Conservation (phyloP, 2,797 vertebrate species). For the Garrulus glandarius region DNA sequence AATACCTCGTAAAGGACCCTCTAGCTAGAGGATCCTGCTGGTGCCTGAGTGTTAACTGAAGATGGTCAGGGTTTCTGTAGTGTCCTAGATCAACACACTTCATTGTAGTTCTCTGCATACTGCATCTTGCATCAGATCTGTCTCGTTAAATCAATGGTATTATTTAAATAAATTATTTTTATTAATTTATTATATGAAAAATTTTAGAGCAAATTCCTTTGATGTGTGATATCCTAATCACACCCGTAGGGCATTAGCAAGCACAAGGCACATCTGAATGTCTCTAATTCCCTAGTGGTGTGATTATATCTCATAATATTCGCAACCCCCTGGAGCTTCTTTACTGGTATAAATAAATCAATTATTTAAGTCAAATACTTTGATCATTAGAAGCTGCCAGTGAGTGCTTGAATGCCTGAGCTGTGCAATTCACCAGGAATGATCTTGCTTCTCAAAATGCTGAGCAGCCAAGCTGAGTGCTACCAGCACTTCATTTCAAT, state of each 20-base stretch:
- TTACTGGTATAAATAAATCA: constrained; percentile 72
- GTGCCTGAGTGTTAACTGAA: neutral
- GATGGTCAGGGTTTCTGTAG: neutral
- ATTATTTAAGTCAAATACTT: constrained; percentile 74
- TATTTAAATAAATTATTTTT: constrained; percentile 61
- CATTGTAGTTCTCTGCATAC: neutral
- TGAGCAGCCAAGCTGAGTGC: neutral
- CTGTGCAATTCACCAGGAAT: neutral
- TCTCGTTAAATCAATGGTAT: neutral
- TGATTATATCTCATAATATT: constrained; percentile 62
- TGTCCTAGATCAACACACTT: constrained; percentile 10
- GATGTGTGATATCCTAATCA: constrained; percentile 67
- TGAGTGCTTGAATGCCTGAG: constrained; percentile 25
- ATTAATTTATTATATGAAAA: constrained; percentile 65
- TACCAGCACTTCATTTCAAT: constrained; percentile 6
- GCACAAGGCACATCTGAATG: constrained; percentile 47
- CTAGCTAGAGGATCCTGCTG: neutral
- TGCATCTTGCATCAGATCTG: constrained; percentile 53
- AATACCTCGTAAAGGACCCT: fast-evolving
- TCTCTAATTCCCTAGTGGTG: constrained; percentile 56
- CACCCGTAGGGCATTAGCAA: constrained; percentile 55
- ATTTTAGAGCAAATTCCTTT: constrained; percentile 59
- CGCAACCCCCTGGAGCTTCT: constrained; percentile 53
- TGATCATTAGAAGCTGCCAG: constrained; percentile 57
- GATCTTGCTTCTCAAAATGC: constrained; percentile 1